Evolutionary conservation across 2,888 invertebrate genomes (phyloP), one percentile per base, ranked within the genome.

Genomic region (Cantharis rustica): DNA sequence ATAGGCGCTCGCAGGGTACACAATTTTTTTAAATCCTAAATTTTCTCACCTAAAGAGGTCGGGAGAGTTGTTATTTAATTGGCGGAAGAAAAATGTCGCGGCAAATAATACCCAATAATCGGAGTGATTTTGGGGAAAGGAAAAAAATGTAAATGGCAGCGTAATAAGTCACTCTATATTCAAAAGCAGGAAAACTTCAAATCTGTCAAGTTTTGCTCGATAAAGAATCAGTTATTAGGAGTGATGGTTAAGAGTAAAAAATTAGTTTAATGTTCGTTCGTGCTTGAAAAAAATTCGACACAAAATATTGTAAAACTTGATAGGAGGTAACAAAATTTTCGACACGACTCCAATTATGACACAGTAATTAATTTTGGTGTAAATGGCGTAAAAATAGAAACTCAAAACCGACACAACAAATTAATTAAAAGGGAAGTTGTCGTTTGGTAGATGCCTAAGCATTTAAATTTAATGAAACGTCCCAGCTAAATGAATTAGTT

Each of bases 131-230:
- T 66, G 9, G 64, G 17, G 13, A 7, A 23, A 66, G 13, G 7
- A 2, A 73, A 75, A 73, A 71, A 76, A 78, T 74, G 71, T 75
- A 78, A 75, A 78, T 76, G 68, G 17, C 13, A 71, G 68, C 71
- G 72, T 78, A 78, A 78, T 78, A 72, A 78, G 78, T 78, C 78
- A 76, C 78, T 78, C 76, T 78, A 78, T 78, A 78, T 78, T 76
- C 78, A 78, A 78, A 78, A 76, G 75, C 76, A 73, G 69, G 70
- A 62, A 64, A 75, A 74, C 74, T 76, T 61, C 75, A 71, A 73
- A 66, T 76, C 75, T 73, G 75, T 76, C 78, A 78, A 76, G 62
- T 78, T 76, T 15, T 66, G 23, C 16, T 61, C 71, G 71, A 78
- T 76, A 74, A 74, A 78, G 76, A 76, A 78, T 78, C 76, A 72